Evolutionary conservation across 53 echinoderm and acorn worm genomes (phyloP), one percentile per base, ranked within the genome.

Genomic region (Zoroaster sp.): DNA sequence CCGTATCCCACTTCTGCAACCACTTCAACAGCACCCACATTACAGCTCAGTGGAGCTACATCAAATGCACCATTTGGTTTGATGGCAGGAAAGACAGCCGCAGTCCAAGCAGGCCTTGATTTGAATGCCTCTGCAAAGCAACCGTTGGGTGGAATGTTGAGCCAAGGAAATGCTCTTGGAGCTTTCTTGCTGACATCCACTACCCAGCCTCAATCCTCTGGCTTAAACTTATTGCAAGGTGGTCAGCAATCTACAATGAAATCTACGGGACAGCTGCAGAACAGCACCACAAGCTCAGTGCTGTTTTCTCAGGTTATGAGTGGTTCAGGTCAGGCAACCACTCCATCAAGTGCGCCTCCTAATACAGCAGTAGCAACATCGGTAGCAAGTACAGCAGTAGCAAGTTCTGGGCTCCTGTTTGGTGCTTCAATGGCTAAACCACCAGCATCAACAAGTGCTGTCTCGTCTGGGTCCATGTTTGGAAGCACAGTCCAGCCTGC

Each of bases 351-450:
- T 20, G 37, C 83, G 9, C 12, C 79, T 6, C 54, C 65, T 11
- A 8, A 13, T 17, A 20, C 21, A 20, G 10, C 71, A n/a, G 5
- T 25, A 7, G 18, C 32, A 4, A 69, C 35, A 21, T 21, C 39
- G 8, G 43, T 40, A 0, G 0, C 4, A 11, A 23, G 36, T 31
- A 8, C 49, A 14, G 8, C 49, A 8, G 14, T 8, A 47, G 75
- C 47, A 18, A 44, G 82, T 44, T 68, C 69, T 49, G 87, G 87
- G 31, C 25, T 73, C n/a, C 72, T 12, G 72, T 54, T 59, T 10
- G 73, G 87, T 12, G 20, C 87, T 34, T 41, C 74, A 12, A 63
- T 5, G 17, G 45, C 4, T 42, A 51, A 73, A 13, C 32, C 53
- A 45, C 30, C 76, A 75, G 30, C 76, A 15, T 11, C 72, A 5